A percentile compares a stretch with the other conserved stretches of the same genome.
Evolutionary conservation across 2,797 vertebrate species (phyloP).

Genomic region (Antrozous pallidus): DNA sequence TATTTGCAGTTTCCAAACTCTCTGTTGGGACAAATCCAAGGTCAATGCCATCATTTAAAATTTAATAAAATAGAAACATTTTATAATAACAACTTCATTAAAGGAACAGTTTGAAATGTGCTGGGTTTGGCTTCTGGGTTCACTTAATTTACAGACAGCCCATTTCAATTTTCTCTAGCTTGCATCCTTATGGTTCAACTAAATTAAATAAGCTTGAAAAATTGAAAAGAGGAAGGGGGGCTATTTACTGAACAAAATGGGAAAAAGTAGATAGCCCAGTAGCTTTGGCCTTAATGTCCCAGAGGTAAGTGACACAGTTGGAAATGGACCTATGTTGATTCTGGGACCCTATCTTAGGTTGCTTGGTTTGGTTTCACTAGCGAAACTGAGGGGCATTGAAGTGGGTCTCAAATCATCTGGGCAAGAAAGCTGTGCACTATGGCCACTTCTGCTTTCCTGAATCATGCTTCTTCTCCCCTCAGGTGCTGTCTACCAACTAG

Average conservation of each 20-base stretch:
- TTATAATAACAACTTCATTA: conserved; percentile 32
- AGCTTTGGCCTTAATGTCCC: background rate
- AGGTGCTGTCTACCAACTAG: background rate
- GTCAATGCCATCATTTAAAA: background rate
- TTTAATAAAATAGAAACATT: conserved; percentile 35
- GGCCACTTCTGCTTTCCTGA: background rate
- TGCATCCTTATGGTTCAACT: background rate
- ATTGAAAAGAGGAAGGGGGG: background rate
- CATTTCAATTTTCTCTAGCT: conserved; percentile 36
- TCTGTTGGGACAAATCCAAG: background rate
- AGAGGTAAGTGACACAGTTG: background rate
- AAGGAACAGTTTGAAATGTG: conserved; percentile 51
- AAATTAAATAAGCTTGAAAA: conserved; percentile 53
- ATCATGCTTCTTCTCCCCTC: background rate
- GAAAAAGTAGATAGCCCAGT: background rate
- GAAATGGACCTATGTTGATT: background rate
- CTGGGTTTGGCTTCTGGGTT: background rate
- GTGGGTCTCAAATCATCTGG: background rate
- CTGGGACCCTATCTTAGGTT: background rate
- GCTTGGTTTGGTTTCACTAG: background rate
- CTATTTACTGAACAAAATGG: background rate
- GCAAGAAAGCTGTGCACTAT: background rate
- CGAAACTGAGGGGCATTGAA: background rate
- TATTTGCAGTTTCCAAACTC: conserved; percentile 3
- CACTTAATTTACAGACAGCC: conserved; percentile 14